Base-by-base conservation (phyloP, 2,888 invertebrate species). In the Idaea aversata region DNA sequence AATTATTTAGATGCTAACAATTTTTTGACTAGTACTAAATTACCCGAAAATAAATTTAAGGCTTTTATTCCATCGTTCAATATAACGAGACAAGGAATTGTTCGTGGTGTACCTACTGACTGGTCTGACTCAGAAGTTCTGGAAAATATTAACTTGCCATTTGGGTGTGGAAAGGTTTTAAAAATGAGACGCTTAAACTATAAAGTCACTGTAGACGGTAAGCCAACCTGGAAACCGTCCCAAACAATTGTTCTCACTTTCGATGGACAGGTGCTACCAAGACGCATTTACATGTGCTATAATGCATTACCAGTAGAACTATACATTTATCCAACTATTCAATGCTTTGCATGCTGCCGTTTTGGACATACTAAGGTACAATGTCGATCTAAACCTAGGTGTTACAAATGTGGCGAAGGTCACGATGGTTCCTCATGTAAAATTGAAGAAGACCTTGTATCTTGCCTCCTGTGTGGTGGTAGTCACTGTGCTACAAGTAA, bases 381-480 rank as follows among this genome's bases (percentile, higher is more conserved):
- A 7, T 75, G 75, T 38, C 13, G 74, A 0, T 72, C 75, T 0
- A 65, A 71, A 34, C 70, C 73, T 4, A 61, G 72, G 13, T 74
- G 76, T 57, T 70, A n/a, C 15, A 7, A 63, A 4, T 58, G 58
- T 16, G 15, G 15, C 6, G 6, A 58, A 58, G 15, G 6, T 3
- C 58, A 59, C 10, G 25, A 15, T 16, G 59, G 59, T 1, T 3
- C 15, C 0, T 25, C 4, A 0, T 59, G 59, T 16, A 25, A 59
- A 1, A 25, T 59, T 16, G 25, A 10, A 3, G 59, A 59, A 10
- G 2, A 15, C 0, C 3, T 1, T 25, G 61, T 64, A 5, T 57
- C 64, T 3, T 72, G 72, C 7, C 1, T 69, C 0, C 16, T 62
- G 13, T 75, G 72, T 59, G 63, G 68, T 7, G 70, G 70, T 0